Conservation (phyloP, 2,888 invertebrate species). For the Sycophila texana region DNA sequence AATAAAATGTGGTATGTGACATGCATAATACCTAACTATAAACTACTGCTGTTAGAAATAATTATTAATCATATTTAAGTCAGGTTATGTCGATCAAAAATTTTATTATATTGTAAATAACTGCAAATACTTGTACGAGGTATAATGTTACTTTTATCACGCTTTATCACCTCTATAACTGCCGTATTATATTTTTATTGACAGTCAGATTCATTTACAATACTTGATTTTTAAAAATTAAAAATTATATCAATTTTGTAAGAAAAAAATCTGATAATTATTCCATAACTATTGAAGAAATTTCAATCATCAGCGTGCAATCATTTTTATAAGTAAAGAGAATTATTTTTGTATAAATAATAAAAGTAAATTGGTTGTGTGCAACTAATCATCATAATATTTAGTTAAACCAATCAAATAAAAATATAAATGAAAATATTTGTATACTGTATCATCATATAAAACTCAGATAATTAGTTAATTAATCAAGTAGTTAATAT, state of each 20-base stretch:
- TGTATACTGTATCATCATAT: no score
- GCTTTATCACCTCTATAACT: slow-evolving; percentile 14
- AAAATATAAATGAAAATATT: no score
- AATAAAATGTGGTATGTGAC: slow-evolving; percentile 39
- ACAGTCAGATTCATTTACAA: slow-evolving; percentile 27
- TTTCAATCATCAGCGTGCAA: slow-evolving; percentile 24
- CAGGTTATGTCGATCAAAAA: slow-evolving; percentile 23
- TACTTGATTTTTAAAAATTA: background rate
- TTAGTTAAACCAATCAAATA: background rate
- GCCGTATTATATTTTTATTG: slow-evolving; percentile 16
- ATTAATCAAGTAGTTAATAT: no score
- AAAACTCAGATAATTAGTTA: no score
- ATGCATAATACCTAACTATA: slow-evolving; percentile 11
- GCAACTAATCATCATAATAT: background rate
- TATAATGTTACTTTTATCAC: slow-evolving; percentile 25
- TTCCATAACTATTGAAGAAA: slow-evolving; percentile 12
- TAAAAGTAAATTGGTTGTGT: slow-evolving; percentile 26
- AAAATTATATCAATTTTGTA: background rate
- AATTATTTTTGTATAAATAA: slow-evolving; percentile 44
- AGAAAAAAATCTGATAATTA: slow-evolving; percentile 14
- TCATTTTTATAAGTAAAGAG: slow-evolving; percentile 22
- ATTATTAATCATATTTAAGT: slow-evolving; percentile 38
- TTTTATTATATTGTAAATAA: slow-evolving; percentile 43
- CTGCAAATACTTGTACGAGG: slow-evolving; percentile 16
- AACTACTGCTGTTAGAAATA: slow-evolving; percentile 33